These are phyloP conservation scores for Drosophila bocki DNA, from an alignment of 1,140 invertebrate species.

Conservation along the genomic window DNA sequence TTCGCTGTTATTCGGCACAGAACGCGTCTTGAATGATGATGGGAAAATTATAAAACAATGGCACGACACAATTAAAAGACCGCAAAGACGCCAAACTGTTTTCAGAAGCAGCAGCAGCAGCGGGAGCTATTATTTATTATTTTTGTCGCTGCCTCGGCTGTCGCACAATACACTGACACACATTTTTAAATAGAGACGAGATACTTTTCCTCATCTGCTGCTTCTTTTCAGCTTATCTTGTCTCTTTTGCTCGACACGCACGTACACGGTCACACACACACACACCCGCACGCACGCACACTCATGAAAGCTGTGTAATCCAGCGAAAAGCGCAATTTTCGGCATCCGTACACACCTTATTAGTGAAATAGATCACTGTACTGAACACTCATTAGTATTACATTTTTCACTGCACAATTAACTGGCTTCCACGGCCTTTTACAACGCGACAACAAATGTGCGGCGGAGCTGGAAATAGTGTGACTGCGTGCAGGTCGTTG, in stretches of 20 bases:
- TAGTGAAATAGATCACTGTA: conserved; percentile 57
- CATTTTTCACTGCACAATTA: conserved; percentile 55
- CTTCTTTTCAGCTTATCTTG: conserved; percentile 74
- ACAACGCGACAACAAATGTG: conserved; percentile 37
- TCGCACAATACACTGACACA: conserved; percentile 79
- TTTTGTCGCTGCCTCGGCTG: conserved; percentile 38
- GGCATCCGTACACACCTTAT: conserved; percentile 65
- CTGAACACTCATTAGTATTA: conserved; percentile 56
- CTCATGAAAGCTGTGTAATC: conserved; percentile 25
- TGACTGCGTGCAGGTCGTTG: not conserved
- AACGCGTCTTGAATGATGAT: conserved; percentile 66
- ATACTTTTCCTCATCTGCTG: conserved; percentile 67
- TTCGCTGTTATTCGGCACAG: conserved; percentile 71
- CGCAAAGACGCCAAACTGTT: conserved; percentile 64
- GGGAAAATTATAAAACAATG: conserved; percentile 76
- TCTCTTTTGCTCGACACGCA: conserved; percentile 64
- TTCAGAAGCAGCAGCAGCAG: conserved; percentile 25
- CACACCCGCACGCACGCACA: conserved; percentile 31
- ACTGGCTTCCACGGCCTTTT: conserved; percentile 19
- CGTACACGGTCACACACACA: conserved; percentile 43
- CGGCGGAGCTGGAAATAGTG: conserved; percentile 2
- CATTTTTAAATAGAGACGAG: conserved; percentile 82
- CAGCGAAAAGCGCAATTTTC: conserved; percentile 21
- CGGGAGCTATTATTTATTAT: conserved; percentile 79
- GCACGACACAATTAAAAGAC: conserved; percentile 54